These are phyloP conservation scores for Clarias laeviceps DNA, from an alignment of 2,797 vertebrate genomes.

Conservation along the genomic window DNA sequence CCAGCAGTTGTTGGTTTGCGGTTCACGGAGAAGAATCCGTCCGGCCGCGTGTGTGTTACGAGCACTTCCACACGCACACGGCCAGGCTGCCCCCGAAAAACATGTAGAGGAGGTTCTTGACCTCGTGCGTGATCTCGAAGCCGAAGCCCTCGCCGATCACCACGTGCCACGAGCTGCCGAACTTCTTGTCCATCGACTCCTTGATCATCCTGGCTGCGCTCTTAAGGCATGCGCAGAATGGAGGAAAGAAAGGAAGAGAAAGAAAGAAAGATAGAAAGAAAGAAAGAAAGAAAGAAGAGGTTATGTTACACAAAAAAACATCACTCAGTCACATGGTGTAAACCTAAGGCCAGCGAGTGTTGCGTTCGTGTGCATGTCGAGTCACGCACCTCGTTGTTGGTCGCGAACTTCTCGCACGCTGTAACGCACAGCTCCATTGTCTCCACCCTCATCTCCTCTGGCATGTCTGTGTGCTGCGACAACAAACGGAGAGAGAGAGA, in stretches of 20 bases:
- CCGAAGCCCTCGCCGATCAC: conserved; percentile 96
- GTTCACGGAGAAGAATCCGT: not conserved
- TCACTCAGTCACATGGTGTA: not conserved
- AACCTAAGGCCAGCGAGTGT: not conserved
- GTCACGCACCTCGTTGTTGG: conserved; percentile 88
- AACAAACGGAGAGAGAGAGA: not conserved
- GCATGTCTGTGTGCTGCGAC: conserved; percentile 92
- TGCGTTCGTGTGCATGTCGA: not conserved
- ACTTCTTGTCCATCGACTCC: conserved; percentile 98
- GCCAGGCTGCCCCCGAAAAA: conserved; percentile 90
- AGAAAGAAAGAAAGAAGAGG: not conserved
- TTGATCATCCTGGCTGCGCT: conserved; percentile 95
- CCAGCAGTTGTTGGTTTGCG: conserved; percentile 2
- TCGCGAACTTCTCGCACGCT: conserved; percentile 91
- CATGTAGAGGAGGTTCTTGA: conserved; percentile 86
- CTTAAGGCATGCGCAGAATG: conserved; percentile 49
- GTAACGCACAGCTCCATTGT: conserved; percentile 80
- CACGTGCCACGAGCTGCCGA: conserved; percentile 97
- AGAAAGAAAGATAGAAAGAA: not conserved
- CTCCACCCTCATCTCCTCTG: conserved; percentile 89
- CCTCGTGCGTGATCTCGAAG: conserved; percentile 94
- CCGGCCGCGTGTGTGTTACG: conserved; percentile 69
- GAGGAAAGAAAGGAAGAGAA: conserved; percentile 51
- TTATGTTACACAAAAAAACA: not conserved
- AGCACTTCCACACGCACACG: conserved; percentile 97